Percentiles rank a stretch among this genome's conserved stretches.
phyloP scores from a whole-genome alignment of 2,113 vertebrate species.

The Chaetura pelagica region DNA sequence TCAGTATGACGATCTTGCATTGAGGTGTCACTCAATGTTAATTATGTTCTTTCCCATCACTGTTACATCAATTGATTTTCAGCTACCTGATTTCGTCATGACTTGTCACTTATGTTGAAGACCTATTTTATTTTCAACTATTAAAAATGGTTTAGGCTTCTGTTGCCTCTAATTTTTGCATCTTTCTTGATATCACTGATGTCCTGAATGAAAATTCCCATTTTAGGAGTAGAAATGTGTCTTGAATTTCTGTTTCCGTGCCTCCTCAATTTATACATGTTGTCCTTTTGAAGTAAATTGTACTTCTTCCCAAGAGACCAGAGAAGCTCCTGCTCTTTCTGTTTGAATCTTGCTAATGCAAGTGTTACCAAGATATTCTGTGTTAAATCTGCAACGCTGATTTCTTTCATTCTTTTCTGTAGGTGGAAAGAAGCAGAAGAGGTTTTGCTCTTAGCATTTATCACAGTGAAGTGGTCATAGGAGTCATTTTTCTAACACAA shows the following conservation, averaged over 20 bases:
- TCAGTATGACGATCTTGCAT: neutral
- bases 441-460: neutral
- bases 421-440: neutral
- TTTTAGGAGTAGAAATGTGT: neutral
- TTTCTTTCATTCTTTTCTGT: slow-evolving; percentile 7
- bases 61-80: neutral
- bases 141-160: neutral
- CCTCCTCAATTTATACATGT: neutral
- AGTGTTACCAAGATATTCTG: neutral
- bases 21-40: neutral
- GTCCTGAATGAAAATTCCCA: neutral
- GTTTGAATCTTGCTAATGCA: slow-evolving; percentile 4
- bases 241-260: neutral
- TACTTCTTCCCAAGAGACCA: neutral
- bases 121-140: neutral
- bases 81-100: neutral
- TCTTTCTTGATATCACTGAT: neutral
- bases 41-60: neutral
- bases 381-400: slow-evolving; percentile 16
- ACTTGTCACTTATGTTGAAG: neutral
- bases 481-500: neutral
- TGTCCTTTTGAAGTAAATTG: neutral
- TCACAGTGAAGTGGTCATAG: neutral
- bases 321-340: neutral
- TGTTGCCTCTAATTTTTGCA: neutral